phyloP scores from a whole-genome alignment of 2,113 vertebrate genomes.

The Triplophysa rosa region DNA sequence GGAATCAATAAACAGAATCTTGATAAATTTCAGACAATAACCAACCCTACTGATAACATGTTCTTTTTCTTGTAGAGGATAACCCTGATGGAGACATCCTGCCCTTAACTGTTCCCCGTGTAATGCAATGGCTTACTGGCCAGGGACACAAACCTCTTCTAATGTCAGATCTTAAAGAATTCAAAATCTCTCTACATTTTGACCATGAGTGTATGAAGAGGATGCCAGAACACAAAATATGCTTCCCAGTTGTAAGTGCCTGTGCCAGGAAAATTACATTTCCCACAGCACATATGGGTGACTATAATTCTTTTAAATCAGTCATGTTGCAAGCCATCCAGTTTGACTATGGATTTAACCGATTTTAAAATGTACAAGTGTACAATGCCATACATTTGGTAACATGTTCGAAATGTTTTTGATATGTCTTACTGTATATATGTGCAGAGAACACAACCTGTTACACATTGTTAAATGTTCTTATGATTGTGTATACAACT shows the following conservation, averaged over 20 bases:
- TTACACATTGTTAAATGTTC: not conserved
- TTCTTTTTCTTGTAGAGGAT: not conserved
- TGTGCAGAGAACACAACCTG: not conserved
- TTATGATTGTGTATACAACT: not conserved
- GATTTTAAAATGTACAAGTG: no score
- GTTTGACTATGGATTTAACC: not conserved
- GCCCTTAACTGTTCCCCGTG: constrained; percentile 10
- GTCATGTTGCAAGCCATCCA: not conserved
- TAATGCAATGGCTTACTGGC: constrained; percentile 25
- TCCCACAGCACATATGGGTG: not conserved
- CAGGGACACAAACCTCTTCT: constrained; percentile 26
- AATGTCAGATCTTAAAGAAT: constrained; percentile 3
- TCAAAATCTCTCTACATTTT: not conserved
- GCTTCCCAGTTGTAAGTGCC: constrained; percentile 11
- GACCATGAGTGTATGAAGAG: constrained; percentile 9
- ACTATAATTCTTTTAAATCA: not conserved
- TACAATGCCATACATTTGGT: no score
- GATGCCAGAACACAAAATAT: not conserved
- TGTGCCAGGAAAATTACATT: constrained; percentile 15
- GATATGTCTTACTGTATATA: not conserved
- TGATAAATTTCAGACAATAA: no score
- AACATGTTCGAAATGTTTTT: no score
- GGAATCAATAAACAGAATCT: no score
- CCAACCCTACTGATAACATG: not conserved
- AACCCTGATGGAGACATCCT: not conserved